Conservation (phyloP, 2,888 invertebrate species). For the Ditula angustiorana region DNA sequence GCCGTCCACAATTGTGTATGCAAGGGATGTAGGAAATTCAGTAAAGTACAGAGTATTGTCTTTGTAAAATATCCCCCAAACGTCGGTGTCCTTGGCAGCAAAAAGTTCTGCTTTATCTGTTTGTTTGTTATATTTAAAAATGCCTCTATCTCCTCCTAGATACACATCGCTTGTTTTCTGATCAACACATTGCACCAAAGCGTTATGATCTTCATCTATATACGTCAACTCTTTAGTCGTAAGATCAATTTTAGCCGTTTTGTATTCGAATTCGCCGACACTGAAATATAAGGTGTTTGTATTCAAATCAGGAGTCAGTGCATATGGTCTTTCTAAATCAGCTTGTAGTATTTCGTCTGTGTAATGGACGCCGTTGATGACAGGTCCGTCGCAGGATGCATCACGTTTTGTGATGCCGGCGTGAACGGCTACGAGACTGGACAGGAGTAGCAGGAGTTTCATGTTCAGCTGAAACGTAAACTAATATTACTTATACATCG, state of each 20-base stretch:
- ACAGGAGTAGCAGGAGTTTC: background rate
- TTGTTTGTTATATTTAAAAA: background rate
- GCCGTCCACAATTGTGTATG: background rate
- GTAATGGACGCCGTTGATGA: background rate
- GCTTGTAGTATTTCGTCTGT: background rate
- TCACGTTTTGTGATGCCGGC: background rate
- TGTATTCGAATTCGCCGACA: conserved; percentile 49
- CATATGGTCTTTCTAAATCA: background rate
- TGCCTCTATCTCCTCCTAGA: background rate
- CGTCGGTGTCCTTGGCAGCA: background rate
- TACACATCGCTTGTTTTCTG: background rate
- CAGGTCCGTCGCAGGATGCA: background rate
- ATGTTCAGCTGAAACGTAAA: conserved; percentile 3
- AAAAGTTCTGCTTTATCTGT: background rate
- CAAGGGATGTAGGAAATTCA: background rate
- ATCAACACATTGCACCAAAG: conserved; percentile 61
- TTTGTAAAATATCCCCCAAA: background rate
- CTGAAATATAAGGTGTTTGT: conserved; percentile 2
- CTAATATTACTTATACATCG: too few species aligned
- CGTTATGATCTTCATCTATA: conserved; percentile 60
- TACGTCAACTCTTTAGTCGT: conserved; percentile 62
- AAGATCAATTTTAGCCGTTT: conserved; percentile 62
- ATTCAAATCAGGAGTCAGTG: background rate
- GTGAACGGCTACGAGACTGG: background rate
- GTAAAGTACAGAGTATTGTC: background rate